Evolutionary conservation across 1,140 invertebrate genomes (phyloP), one percentile per base, ranked within the genome.

Genomic region (Drosophila ironensis): DNA sequence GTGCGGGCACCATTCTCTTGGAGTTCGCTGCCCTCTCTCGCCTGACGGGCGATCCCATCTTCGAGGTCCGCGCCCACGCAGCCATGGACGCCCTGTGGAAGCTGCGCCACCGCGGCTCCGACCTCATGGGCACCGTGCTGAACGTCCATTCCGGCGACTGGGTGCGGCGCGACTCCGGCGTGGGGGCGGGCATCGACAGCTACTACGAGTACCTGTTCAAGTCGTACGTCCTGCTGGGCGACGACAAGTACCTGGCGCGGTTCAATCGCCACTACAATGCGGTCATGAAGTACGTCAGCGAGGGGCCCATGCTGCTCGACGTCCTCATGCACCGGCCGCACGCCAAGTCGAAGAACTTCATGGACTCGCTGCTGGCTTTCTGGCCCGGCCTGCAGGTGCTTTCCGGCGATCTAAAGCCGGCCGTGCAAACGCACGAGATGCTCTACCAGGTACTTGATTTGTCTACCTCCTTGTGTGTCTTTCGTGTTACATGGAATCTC

Each of bases 161-260:
- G 98, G 94, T 99, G 3, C 91, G 98, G 16, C 93, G 97, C 88
- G 98, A 99, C 90, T 97, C 97, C 20, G 98, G 98, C 2, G 97
- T 99, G 12, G 98, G 98, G n/a, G 98, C 98, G 30, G 98, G 98
- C 6, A 99, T 99, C 70, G 98, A 99, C 90, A 99, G 97, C 0
- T 99, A 99, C 90, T 99, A 99, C 90, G 98, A 99, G 91, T 99
- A 99, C 91, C 96, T 97, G 70, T 92, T 99, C 11, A 99, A 99
- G 91, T 97, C 97, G 0, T 96, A 96, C 80, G 95, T 96, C 68
- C 91, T 96, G 59, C 91, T 96, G 1, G 95, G 98, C 91, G 88
- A 98, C 94, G 92, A 97, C 94, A 95, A 95, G 68, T 99, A 99
- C 91, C 91, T 99, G 57, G 94, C 95, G 16, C 92, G 98, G 53